These are phyloP conservation scores for Sebastiscus tertius DNA, from an alignment of 2,797 vertebrate species.

Conservation along the genomic window DNA sequence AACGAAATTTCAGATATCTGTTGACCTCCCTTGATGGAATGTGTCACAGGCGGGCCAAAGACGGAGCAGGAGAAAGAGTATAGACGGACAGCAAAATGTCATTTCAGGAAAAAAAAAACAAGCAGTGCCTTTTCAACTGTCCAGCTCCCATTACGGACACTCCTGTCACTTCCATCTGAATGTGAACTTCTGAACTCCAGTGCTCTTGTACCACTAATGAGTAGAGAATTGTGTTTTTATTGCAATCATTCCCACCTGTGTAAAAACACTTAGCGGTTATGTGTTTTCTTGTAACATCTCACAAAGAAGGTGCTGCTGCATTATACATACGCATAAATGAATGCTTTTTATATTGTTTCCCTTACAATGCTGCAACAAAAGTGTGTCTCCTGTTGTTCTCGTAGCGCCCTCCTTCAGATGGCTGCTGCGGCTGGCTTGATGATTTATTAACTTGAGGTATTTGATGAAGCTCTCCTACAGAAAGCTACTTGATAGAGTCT, in stretches of 20 bases:
- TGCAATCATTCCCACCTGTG: not conserved
- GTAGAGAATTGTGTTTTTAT: not conserved
- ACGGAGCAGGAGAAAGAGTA: constrained; percentile 52
- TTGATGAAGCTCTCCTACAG: constrained; percentile 71
- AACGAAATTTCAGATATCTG: constrained; percentile 76
- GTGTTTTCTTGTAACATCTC: not conserved
- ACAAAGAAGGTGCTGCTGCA: not conserved
- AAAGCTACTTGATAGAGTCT: constrained; percentile 74
- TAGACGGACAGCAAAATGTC: constrained; percentile 65
- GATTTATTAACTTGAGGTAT: constrained; percentile 79
- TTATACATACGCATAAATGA: not conserved
- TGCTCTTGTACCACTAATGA: not conserved
- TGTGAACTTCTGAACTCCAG: constrained; percentile 18
- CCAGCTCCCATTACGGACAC: constrained; percentile 24
- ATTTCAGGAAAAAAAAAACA: constrained; percentile 42
- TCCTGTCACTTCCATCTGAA: constrained; percentile 22
- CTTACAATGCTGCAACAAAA: not conserved
- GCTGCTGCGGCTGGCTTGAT: constrained; percentile 55
- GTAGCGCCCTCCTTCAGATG: constrained; percentile 21
- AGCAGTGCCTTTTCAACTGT: constrained; percentile 36
- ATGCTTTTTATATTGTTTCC: constrained; percentile 15
- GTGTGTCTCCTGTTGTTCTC: constrained; percentile 19
- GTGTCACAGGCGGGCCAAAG: constrained; percentile 60
- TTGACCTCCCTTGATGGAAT: constrained; percentile 79
- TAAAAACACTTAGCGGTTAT: not conserved